Base-by-base conservation (phyloP, 2,113 vertebrate genomes). In the Megaceryle maxima region DNA sequence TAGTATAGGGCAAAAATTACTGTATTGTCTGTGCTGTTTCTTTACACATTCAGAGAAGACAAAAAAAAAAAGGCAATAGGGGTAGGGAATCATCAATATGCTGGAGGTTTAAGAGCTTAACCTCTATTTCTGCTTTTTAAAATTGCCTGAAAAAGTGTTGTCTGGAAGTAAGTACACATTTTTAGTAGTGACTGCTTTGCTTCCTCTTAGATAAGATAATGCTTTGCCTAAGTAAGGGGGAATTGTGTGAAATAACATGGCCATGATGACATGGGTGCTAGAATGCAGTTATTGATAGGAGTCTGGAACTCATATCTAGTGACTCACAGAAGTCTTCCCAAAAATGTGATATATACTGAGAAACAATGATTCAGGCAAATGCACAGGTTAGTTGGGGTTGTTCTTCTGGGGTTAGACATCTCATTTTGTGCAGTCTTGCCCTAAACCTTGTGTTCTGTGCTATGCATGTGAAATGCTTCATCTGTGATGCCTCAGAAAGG, bases 191-290 rank as follows among this genome's bases (percentile, higher is more conserved):
- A 53, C 60, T 75, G 50, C 25, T 83, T 77, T 68, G 44, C 76
- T 64, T 87, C 66, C 67, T 94, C 48, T 78, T 35, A 82, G 90
- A 84, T 95, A 97, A 96, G 78, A 85, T 70, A 92, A 60, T 50
- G 18, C 31, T 88, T 81, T 94, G 57, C 26, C n/a, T 92, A 69
- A 62, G 46, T 50, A 37, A 18, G 17, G 37, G 48, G 44, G 41
- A 93, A 84, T 75, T 89, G 72, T 87, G 66, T 95, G 70, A 93
- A 88, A 91, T 95, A 93, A 57, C 55, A 64, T 12, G 44, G 77
- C 29, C 44, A 76, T 84, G 88, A 92, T 89, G 73, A 89, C 87
- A 82, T 28, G 24, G 18, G 17, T 77, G 29, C 43, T 83, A 75
- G 28, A 90, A 67, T 17, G n/a, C 39, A 64, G 62, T 67, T 95